phyloP scores from a whole-genome alignment of 2,888 invertebrate species.

The Eupelmus urozonus region DNA sequence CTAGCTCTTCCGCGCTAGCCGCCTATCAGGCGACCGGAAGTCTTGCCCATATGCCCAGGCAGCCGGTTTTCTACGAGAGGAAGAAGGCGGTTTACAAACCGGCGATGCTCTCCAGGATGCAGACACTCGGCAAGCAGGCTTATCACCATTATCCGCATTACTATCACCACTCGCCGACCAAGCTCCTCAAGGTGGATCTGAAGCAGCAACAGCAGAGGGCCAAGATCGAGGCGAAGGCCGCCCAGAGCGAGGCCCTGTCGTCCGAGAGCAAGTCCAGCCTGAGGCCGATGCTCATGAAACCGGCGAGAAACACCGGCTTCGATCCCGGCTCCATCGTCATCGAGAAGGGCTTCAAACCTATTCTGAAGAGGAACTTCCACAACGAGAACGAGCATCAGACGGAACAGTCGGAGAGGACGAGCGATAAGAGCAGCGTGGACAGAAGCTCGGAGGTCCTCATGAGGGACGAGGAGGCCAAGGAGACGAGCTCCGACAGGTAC shows the following conservation, averaged over 20 bases:
- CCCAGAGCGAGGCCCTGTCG: conserved; percentile 27
- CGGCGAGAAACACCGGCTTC: conserved; percentile 86
- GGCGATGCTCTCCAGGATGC: conserved; percentile 60
- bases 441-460: conserved; percentile 63
- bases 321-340: conserved; percentile 89
- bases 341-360: conserved; percentile 91
- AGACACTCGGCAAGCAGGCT: conserved; percentile 44
- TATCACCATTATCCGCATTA: conserved; percentile 14
- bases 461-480: conserved; percentile 5
- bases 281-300: conserved; percentile 62
- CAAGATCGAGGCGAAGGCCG: conserved; percentile 57
- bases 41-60: conserved; percentile 16
- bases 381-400: conserved; percentile 61
- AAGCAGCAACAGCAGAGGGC: conserved; percentile 61
- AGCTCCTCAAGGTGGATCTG: conserved; percentile 65
- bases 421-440: conserved; percentile 54
- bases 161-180: conserved; percentile 61
- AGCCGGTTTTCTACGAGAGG: conserved; percentile 68
- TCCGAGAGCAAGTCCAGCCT: conserved; percentile 6
- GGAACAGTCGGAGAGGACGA: too few species aligned
- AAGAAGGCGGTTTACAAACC: conserved; percentile 69
- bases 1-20: conserved; percentile 16
- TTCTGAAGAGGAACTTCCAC: conserved; percentile 79
- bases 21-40: not conserved
- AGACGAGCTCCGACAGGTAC: conserved; percentile 60